These are phyloP conservation scores for Salminus brasiliensis DNA, from an alignment of 2,113 vertebrate genomes.

Conservation along the genomic window DNA sequence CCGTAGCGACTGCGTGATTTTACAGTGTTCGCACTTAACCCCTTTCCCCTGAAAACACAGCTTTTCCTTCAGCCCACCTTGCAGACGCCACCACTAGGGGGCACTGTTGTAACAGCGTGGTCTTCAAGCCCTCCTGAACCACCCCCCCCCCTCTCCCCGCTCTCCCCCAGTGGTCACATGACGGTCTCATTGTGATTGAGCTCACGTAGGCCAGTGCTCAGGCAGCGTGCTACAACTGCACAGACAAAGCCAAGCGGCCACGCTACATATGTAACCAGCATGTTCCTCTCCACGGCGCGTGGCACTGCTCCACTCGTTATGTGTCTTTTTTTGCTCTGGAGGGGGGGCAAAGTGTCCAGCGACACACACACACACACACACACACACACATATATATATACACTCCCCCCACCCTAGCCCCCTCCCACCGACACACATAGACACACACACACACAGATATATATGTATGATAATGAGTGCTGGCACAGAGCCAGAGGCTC, in stretches of 20 bases:
- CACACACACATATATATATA: constrained; percentile 15
- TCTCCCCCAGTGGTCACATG: constrained; percentile 43
- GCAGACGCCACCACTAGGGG: constrained; percentile 67
- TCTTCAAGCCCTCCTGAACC: constrained; percentile 34
- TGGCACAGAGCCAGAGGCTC: constrained; percentile 70
- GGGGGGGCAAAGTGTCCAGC: constrained; percentile 42
- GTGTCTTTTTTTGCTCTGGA: constrained; percentile 4
- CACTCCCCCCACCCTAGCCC: too few species aligned
- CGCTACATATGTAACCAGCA: constrained; percentile 78
- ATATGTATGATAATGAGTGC: constrained; percentile 75
- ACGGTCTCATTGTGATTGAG: constrained; percentile 75
- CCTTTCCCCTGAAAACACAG: neutral
- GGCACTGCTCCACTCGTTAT: constrained; percentile 52
- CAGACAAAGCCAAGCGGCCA: constrained; percentile 77
- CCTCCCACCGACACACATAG: constrained; percentile 30
- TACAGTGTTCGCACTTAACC: too few species aligned
- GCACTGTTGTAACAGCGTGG: constrained; percentile 68
- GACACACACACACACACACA: constrained; percentile 37
- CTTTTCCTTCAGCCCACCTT: neutral
- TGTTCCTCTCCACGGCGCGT: constrained; percentile 68
- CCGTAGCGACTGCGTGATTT: too few species aligned
- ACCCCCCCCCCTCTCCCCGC: constrained; percentile 28
- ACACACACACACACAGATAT: constrained; percentile 55
- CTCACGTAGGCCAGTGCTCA: constrained; percentile 75
- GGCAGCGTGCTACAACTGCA: constrained; percentile 78